A percentile compares a stretch with the other conserved stretches of the same genome.
Evolutionary conservation across 2,888 invertebrate species (phyloP).

Genomic region (Cyrtodaria siliqua): DNA sequence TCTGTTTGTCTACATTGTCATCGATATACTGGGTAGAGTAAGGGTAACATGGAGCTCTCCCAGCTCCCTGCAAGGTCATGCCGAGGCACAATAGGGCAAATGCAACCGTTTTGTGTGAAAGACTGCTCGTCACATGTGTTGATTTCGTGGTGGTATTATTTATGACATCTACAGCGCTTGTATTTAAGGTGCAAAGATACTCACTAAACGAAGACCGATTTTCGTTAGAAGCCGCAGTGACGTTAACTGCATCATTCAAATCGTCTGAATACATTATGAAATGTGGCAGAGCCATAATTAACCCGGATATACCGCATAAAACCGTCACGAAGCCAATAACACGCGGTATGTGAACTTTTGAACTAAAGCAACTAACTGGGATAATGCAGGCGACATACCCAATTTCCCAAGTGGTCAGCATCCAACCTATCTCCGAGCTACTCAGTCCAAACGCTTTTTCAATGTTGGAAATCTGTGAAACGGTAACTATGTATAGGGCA

Average conservation of each 20-base stretch:
- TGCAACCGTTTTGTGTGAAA: constrained; percentile 45
- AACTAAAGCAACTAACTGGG: constrained; percentile 49
- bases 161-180: background rate
- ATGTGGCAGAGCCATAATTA: constrained; percentile 54
- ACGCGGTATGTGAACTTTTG: constrained; percentile 38
- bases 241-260: background rate
- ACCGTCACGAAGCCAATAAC: constrained; percentile 46
- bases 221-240: background rate
- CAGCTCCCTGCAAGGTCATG: constrained; percentile 59
- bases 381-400: constrained; percentile 42
- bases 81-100: constrained; percentile 42
- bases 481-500: constrained; percentile 47
- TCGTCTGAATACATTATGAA: constrained; percentile 47
- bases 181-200: background rate
- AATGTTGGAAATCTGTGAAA: constrained; percentile 56
- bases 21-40: constrained; percentile 64
- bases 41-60: constrained; percentile 64
- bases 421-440: constrained; percentile 52
- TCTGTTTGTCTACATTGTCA: constrained; percentile 57
- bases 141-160: background rate
- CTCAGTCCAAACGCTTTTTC: constrained; percentile 62
- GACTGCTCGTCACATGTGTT: background rate
- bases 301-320: constrained; percentile 43
- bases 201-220: background rate
- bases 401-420: constrained; percentile 58